Evolutionary conservation across 2,113 vertebrate species (phyloP), one percentile per base, ranked within the genome.

Genomic region (Channa maculata): DNA sequence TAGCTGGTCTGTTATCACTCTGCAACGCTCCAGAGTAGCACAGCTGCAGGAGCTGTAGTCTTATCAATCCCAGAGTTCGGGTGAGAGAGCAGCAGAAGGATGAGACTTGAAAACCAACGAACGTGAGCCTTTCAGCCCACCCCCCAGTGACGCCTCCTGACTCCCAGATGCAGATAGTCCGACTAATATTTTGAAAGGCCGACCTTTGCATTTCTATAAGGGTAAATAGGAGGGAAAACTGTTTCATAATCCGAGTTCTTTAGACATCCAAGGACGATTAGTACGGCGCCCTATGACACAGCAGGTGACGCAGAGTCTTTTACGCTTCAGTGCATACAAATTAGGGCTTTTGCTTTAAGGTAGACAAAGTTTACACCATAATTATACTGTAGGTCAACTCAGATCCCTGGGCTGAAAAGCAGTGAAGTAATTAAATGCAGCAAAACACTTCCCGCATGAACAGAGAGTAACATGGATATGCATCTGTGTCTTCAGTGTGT

Each of bases 191-290:
- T 53, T 67, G 57, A 84, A 84, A 46, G 77, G 52, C 58, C 78
- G 77, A 92, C 90, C 87, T 93, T 92, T 89, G 79, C 65, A 65
- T 85, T 88, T 46, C 75, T 75, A 66, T 72, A 76, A 59, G 78
- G 39, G 14, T 50, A 43, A 83, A 63, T 34, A 66, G 6, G 10
- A 24, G 8, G 50, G 15, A 1, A 36, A 85, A 67, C 61, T 62
- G 67, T 52, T 49, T 76, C 80, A 81, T 91, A 88, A 91, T 92
- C 75, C 71, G n/a, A 49, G 72, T 64, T 86, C 75, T 82, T 77
- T 89, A 85, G 75, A 87, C 83, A 88, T 86, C 74, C 85, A 90
- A 90, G 83, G 80, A 88, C 73, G 76, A 90, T 91, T 91, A 92
- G 82, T 71, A 65, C 10, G 61, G 65, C 71, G 81, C 71, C 83